Base-by-base conservation (phyloP, 2,113 vertebrate species). In the Cebidichthys violaceus region DNA sequence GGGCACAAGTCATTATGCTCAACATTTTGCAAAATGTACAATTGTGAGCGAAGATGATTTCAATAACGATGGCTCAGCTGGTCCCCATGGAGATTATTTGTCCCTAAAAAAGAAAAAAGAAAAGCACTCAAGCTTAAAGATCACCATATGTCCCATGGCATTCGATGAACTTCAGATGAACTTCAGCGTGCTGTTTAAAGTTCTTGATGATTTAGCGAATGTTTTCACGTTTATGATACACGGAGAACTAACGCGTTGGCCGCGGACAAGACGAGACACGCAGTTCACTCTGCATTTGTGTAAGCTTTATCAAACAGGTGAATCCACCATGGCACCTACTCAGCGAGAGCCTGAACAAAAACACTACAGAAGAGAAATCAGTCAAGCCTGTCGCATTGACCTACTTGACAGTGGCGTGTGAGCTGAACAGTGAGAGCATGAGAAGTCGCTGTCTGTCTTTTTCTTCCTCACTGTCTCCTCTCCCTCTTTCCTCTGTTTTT, bases 301-400 rank as follows among this genome's bases (percentile, higher is more conserved):
- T 54, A 70, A 79, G 70, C 83, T 76, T 81, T 78, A 82, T 89
- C 52, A 85, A 82, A 86, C 90, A 92, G 91, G 90, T 90, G 90
- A 86, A 87, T 86, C 70, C 50, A 39, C 52, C 33, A 1, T 81
- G 80, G 82, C 90, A 87, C 71, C 74, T 70, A 68, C 79, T 81
- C 71, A 59, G 82, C 29, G 6, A 71, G 64, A 69, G 85, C 64
- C 85, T 45, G 79, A 80, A 84, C 77, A 83, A 79, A 87, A 85
- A 77, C 70, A 69, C 66, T n/a, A 82, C 70, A 73, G 86, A 79
- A 18, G 71, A 85, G 81, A 62, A 89, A 79, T 84, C 88, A 88
- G 86, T 91, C 83, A 83, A 82, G 88, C 88, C 84, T 85, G 87
- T 85, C 71, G 78, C 84, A 45, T 65, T 91, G 92, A 91, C 90